phyloP scores from a whole-genome alignment of 2,888 invertebrate species.

The Magallana nippona region DNA sequence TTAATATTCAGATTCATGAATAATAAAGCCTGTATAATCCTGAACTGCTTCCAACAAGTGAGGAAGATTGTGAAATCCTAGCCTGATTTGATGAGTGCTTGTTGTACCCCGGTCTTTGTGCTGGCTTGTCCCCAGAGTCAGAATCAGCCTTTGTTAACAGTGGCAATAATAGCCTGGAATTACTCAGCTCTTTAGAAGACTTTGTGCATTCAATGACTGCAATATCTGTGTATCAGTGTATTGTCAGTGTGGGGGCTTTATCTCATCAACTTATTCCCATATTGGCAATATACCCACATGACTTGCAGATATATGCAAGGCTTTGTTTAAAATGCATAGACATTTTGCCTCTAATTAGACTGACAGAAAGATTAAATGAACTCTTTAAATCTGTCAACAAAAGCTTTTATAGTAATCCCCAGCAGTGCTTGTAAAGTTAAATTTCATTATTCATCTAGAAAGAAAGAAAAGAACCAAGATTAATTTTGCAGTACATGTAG shows the following conservation, averaged over 20 bases:
- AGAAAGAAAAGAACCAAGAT: too few species aligned
- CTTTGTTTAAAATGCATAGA: slow-evolving; percentile 19
- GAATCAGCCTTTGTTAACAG: slow-evolving; percentile 16
- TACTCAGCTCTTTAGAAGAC: slow-evolving; percentile 18
- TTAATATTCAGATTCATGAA: slow-evolving; percentile 31
- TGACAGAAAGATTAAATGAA: slow-evolving; percentile 11
- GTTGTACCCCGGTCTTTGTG: slow-evolving; percentile 6
- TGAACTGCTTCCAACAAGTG: slow-evolving; percentile 20
- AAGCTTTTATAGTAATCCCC: neutral
- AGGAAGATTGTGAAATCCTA: slow-evolving; percentile 26
- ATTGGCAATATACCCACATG: slow-evolving; percentile 7
- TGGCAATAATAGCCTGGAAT: slow-evolving; percentile 10
- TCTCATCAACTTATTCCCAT: slow-evolving; percentile 3
- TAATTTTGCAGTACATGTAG: too few species aligned
- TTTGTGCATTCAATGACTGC: neutral
- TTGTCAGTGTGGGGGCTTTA: slow-evolving; percentile 3
- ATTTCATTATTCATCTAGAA: too few species aligned
- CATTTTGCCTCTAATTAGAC: neutral
- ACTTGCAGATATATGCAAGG: slow-evolving; percentile 13
- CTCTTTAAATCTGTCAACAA: neutral
- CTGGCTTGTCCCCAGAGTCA: neutral
- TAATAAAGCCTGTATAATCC: slow-evolving; percentile 25
- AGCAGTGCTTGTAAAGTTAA: too few species aligned
- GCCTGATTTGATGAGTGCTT: slow-evolving; percentile 22
- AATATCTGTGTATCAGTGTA: slow-evolving; percentile 26